Evolutionary conservation across 2,888 invertebrate species (phyloP).

Genomic region (Nysson spinosus): DNA sequence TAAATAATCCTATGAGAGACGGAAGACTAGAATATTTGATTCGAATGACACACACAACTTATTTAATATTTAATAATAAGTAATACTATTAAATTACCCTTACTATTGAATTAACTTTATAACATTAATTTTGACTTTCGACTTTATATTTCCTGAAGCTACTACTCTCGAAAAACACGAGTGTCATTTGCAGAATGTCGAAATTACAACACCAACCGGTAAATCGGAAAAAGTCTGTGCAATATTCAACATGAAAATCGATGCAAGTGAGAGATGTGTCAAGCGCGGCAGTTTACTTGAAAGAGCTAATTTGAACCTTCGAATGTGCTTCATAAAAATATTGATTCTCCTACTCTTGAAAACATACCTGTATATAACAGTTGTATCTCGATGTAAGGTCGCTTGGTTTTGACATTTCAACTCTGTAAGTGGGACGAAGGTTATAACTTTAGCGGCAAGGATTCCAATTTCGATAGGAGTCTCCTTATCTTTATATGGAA

Average conservation of each 20-base stretch:
- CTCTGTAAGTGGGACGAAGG: constrained; percentile 14
- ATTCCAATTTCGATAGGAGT: neutral
- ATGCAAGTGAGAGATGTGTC: constrained; percentile 6
- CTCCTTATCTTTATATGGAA: too few relatives aligned
- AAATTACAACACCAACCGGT: neutral
- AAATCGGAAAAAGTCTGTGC: constrained; percentile 8
- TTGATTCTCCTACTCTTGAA: constrained; percentile 11
- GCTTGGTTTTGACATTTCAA: constrained; percentile 18
- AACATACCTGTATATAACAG: constrained; percentile 5
- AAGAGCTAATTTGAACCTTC: constrained; percentile 27
- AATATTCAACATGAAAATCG: constrained; percentile 2
- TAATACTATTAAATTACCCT: too few relatives aligned
- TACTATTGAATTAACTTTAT: too few relatives aligned
- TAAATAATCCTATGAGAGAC: too few relatives aligned
- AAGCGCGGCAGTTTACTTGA: constrained; percentile 11
- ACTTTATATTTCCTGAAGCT: too few relatives aligned
- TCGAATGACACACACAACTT: too few relatives aligned
- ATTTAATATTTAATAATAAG: too few relatives aligned
- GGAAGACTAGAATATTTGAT: too few relatives aligned
- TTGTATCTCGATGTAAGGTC: constrained; percentile 3
- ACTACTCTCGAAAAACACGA: too few relatives aligned
- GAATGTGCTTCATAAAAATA: constrained; percentile 12
- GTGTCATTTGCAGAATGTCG: too few relatives aligned
- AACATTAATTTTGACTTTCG: too few relatives aligned
- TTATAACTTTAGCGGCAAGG: neutral